These are phyloP conservation scores for Epistrophe eligans DNA, from an alignment of 2,888 invertebrate species.

Conservation along the genomic window DNA sequence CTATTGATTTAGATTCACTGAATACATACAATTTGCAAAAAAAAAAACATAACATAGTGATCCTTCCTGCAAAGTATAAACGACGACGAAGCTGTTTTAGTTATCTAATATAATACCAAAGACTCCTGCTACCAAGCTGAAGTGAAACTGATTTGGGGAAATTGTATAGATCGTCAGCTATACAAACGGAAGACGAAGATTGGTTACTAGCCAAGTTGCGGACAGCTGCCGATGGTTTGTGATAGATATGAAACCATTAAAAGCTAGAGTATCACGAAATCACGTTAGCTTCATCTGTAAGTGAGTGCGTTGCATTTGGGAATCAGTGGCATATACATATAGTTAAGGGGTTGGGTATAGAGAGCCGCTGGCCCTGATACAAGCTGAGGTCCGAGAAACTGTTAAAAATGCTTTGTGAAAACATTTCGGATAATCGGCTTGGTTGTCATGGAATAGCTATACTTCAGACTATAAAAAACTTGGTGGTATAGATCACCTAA, in stretches of 20 bases:
- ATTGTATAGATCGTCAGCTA: slow-evolving; percentile 33
- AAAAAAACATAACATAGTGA: slow-evolving; percentile 12
- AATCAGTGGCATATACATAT: neutral
- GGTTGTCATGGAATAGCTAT: too few species aligned
- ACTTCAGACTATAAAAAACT: too few species aligned
- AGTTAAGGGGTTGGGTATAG: neutral
- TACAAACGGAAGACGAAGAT: slow-evolving; percentile 57
- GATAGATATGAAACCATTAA: slow-evolving; percentile 69
- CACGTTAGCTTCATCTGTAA: slow-evolving; percentile 10
- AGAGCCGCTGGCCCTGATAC: neutral
- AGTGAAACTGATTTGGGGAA: slow-evolving; percentile 57
- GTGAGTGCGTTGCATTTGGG: slow-evolving; percentile 29
- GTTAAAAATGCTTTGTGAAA: too few species aligned
- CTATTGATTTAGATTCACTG: slow-evolving; percentile 69
- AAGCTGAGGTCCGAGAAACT: too few species aligned
- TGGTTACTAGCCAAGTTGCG: slow-evolving; percentile 18
- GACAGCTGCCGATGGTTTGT: slow-evolving; percentile 54
- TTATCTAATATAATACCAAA: slow-evolving; percentile 55
- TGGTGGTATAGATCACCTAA: too few species aligned
- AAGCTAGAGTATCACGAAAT: slow-evolving; percentile 28
- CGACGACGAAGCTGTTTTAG: slow-evolving; percentile 31
- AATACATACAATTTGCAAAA: slow-evolving; percentile 2
- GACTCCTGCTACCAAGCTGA: slow-evolving; percentile 7
- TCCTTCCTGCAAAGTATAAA: slow-evolving; percentile 58
- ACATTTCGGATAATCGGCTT: too few species aligned